Conservation (phyloP, 2,113 vertebrate genomes). For the Neoarius graeffei region DNA sequence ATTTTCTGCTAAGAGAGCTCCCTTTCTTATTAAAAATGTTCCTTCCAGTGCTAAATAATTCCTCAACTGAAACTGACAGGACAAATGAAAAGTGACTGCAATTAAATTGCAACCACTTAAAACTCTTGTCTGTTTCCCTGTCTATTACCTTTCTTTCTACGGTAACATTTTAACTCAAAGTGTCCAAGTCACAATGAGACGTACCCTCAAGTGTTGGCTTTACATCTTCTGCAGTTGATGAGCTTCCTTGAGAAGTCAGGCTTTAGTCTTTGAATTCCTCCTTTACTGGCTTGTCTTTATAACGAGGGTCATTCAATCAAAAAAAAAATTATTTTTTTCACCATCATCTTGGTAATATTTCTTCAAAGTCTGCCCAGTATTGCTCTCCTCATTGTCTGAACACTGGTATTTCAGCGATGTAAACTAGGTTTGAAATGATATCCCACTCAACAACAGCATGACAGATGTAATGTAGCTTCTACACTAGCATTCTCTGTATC, state of each 20-base stretch:
- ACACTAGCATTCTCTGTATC: background rate
- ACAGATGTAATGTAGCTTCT: background rate
- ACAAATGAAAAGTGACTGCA: background rate
- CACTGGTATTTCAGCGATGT: background rate
- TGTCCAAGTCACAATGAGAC: too few species aligned
- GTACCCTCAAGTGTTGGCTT: background rate
- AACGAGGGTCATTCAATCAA: background rate
- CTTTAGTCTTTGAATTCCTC: background rate
- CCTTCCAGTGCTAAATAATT: background rate
- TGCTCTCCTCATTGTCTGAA: background rate
- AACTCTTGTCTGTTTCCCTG: background rate
- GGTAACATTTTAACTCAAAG: background rate
- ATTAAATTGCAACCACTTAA: conserved; percentile 7
- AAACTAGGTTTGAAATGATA: background rate
- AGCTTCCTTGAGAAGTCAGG: background rate
- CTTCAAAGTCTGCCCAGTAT: background rate
- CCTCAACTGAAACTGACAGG: background rate
- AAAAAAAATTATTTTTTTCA: background rate
- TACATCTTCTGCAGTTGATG: background rate
- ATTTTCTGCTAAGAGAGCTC: background rate
- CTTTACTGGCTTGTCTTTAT: background rate
- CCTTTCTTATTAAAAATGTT: background rate
- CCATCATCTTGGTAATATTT: background rate
- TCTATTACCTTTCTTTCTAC: background rate
- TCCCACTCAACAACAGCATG: background rate